These are phyloP conservation scores for Serranus cabrilla DNA, from an alignment of 2,797 vertebrate species.

Conservation along the genomic window DNA sequence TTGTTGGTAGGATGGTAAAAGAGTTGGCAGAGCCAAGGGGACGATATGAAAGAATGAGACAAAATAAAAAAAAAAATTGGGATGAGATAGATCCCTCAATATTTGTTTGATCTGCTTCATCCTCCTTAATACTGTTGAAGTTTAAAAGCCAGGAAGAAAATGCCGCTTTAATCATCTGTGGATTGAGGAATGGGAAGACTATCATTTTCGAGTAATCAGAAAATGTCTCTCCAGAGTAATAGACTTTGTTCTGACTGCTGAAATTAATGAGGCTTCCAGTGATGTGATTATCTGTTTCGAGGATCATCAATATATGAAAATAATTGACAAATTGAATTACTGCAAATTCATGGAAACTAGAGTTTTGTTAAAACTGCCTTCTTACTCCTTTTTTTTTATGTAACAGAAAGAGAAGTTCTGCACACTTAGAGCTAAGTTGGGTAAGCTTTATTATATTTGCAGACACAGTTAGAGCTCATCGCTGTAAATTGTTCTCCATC, in stretches of 20 bases:
- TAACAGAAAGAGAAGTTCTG: slow-evolving; percentile 10
- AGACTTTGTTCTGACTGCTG: slow-evolving; percentile 73
- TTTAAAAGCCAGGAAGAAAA: slow-evolving; percentile 92
- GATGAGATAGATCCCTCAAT: slow-evolving; percentile 87
- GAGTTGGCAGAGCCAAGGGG: slow-evolving; percentile 94
- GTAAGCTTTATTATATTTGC: slow-evolving; percentile 71
- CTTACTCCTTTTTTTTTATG: neutral
- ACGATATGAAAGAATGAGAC: slow-evolving; percentile 86
- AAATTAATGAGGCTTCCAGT: slow-evolving; percentile 75
- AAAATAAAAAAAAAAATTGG: slow-evolving; percentile 60
- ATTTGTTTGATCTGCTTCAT: slow-evolving; percentile 93
- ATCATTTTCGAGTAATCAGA: slow-evolving; percentile 78
- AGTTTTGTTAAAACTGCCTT: slow-evolving; percentile 15
- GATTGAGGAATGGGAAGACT: slow-evolving; percentile 80
- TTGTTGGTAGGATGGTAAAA: slow-evolving; percentile 95
- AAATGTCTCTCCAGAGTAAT: slow-evolving; percentile 73
- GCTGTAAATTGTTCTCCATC: slow-evolving; percentile 48
- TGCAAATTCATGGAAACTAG: slow-evolving; percentile 48
- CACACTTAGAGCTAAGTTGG: slow-evolving; percentile 37
- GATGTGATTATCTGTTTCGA: slow-evolving; percentile 67
- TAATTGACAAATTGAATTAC: slow-evolving; percentile 74
- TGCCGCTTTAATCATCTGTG: slow-evolving; percentile 89
- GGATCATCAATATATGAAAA: slow-evolving; percentile 65
- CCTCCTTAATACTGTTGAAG: slow-evolving; percentile 90
- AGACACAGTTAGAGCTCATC: slow-evolving; percentile 56